These are phyloP conservation scores for Ptilodon capucinus DNA, from an alignment of 2,888 invertebrate species.

Conservation along the genomic window DNA sequence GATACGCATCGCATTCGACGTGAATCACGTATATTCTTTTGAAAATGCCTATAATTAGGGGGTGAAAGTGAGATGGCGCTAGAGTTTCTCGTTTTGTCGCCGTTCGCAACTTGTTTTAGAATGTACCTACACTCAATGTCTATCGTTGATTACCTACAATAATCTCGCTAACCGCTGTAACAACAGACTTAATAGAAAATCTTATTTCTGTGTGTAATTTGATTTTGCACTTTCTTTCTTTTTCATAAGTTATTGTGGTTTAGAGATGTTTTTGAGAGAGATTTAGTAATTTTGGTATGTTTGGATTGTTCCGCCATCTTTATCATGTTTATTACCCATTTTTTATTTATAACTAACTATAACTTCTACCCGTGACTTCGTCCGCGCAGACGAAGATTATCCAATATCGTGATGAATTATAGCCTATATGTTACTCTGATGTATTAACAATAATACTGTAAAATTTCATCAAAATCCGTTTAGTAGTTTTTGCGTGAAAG, in stretches of 20 bases:
- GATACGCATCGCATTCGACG: constrained; percentile 36
- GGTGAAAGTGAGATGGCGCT: constrained; percentile 59
- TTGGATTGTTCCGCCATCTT: too few relatives aligned
- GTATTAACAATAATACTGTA: too few relatives aligned
- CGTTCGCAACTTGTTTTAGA: constrained; percentile 34
- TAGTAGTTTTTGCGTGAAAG: too few relatives aligned
- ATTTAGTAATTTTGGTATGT: too few relatives aligned
- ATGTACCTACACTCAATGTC: too few relatives aligned
- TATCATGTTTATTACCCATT: too few relatives aligned
- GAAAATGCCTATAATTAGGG: constrained; percentile 63
- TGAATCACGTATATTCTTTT: constrained; percentile 54
- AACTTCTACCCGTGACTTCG: too few relatives aligned
- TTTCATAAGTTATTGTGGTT: not conserved
- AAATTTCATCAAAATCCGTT: too few relatives aligned
- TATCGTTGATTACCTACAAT: constrained; percentile 36
- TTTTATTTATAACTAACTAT: too few relatives aligned
- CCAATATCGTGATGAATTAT: too few relatives aligned
- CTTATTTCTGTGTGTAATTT: constrained; percentile 12
- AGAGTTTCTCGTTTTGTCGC: constrained; percentile 53
- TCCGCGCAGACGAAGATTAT: too few relatives aligned
- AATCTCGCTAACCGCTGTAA: constrained; percentile 32
- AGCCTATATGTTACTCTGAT: too few relatives aligned
- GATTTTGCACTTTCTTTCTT: constrained; percentile 18
- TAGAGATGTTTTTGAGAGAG: not conserved
- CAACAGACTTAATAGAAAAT: constrained; percentile 22